These are phyloP conservation scores for Ophioninae sp. DNA, from an alignment of 2,888 invertebrate genomes.

Conservation along the genomic window DNA sequence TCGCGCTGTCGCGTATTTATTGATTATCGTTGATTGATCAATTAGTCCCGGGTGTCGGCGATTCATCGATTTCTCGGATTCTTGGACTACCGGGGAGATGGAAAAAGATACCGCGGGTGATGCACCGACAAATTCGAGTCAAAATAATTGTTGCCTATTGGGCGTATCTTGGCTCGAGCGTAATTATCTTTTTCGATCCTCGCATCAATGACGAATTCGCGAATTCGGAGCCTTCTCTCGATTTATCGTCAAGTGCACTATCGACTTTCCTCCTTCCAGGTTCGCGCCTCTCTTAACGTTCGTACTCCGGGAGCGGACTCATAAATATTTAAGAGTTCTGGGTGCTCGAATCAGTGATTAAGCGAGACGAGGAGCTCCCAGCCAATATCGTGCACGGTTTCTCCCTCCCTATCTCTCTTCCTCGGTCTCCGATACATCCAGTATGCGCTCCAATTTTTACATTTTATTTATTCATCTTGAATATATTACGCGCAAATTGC, in stretches of 20 bases:
- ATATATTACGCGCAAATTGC: not conserved
- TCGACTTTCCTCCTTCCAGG: constrained; percentile 21
- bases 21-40: not conserved
- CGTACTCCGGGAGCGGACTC: constrained; percentile 46
- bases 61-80: not conserved
- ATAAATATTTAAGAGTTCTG: constrained; percentile 65
- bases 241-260: constrained; percentile 45
- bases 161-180: not conserved
- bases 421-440: not conserved
- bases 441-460: not conserved
- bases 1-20: not conserved
- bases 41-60: not conserved
- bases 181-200: not conserved
- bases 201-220: not conserved
- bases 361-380: constrained; percentile 28
- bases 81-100: too few relatives aligned
- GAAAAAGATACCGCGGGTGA: too few relatives aligned
- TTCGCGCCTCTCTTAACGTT: constrained; percentile 24
- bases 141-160: too few relatives aligned
- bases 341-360: constrained; percentile 47
- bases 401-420: too few relatives aligned
- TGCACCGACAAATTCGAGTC: too few relatives aligned
- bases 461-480: constrained; percentile 7
- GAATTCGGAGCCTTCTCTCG: constrained; percentile 8
- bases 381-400: constrained; percentile 42